Percentiles rank a stretch among this genome's conserved stretches.
Evolutionary conservation across 2,888 invertebrate species (phyloP).

Genomic region (Anorthoa munda): DNA sequence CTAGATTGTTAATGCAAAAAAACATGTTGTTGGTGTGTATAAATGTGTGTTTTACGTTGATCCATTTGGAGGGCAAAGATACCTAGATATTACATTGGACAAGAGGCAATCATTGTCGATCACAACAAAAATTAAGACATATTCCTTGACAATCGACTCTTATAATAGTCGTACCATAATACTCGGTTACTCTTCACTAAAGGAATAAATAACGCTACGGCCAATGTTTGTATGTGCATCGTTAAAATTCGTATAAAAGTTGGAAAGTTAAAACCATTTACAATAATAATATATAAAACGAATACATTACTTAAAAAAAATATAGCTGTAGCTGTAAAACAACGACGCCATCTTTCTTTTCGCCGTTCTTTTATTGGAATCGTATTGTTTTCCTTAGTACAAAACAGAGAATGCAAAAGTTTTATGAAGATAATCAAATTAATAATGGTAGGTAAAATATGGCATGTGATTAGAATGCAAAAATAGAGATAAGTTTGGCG

Average conservation of each 20-base stretch:
- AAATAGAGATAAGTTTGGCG: neutral
- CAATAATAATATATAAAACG: constrained; percentile 12
- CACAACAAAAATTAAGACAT: neutral
- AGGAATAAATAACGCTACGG: constrained; percentile 18
- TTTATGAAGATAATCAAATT: constrained; percentile 11
- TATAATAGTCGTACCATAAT: constrained; percentile 19
- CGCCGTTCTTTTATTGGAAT: constrained; percentile 3
- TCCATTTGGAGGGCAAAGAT: too few species aligned
- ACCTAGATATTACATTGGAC: too few species aligned
- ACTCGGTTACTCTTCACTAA: constrained; percentile 19
- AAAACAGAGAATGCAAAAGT: constrained; percentile 8
- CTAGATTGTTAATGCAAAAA: constrained; percentile 10
- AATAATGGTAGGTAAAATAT: neutral
- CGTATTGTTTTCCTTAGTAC: neutral
- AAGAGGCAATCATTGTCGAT: too few species aligned
- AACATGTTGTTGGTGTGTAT: neutral
- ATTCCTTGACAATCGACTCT: neutral
- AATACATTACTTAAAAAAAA: constrained; percentile 19
- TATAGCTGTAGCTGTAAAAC: neutral
- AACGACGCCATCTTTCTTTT: constrained; percentile 28
- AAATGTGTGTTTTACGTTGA: neutral
- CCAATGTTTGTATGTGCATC: constrained; percentile 1
- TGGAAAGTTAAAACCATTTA: neutral
- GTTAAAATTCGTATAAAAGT: neutral
- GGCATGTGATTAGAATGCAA: neutral